These are phyloP conservation scores for Tuta absoluta DNA, from an alignment of 2,888 invertebrate genomes.

Conservation along the genomic window DNA sequence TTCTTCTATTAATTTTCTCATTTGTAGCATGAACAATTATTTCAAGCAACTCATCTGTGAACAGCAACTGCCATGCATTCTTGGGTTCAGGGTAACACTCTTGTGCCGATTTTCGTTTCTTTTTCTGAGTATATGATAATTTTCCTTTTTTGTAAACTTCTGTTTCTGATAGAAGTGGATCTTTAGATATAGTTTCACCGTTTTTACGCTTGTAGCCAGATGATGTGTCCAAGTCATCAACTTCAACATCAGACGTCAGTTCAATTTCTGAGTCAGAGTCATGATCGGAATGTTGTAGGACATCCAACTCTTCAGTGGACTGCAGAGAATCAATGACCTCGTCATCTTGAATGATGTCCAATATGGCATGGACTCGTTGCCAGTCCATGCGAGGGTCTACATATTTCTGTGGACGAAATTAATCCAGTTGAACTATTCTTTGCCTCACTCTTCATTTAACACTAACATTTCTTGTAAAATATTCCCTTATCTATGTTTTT, in stretches of 20 bases:
- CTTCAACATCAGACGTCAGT: slow-evolving; percentile 54
- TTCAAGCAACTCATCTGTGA: slow-evolving; percentile 68
- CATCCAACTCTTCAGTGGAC: slow-evolving; percentile 66
- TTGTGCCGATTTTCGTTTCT: slow-evolving; percentile 39
- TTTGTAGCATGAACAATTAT: slow-evolving; percentile 69
- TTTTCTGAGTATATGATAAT: slow-evolving; percentile 49
- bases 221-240: slow-evolving; percentile 55
- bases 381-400: slow-evolving; percentile 78
- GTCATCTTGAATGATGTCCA: slow-evolving; percentile 72
- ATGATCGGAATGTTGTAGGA: slow-evolving; percentile 66
- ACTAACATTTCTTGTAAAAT: not conserved
- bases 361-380: slow-evolving; percentile 75
- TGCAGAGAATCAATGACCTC: slow-evolving; percentile 71
- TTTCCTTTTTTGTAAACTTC: slow-evolving; percentile 43
- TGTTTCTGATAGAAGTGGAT: slow-evolving; percentile 43
- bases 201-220: slow-evolving; percentile 63
- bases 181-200: slow-evolving; percentile 53
- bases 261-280: slow-evolving; percentile 70
- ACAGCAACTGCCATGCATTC: slow-evolving; percentile 68
- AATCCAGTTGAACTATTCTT: slow-evolving; percentile 73
- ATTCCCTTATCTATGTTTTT: not conserved
- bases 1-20: slow-evolving; percentile 54
- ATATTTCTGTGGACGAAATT: slow-evolving; percentile 77
- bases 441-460: slow-evolving; percentile 34
- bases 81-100: slow-evolving; percentile 56